phyloP scores from a whole-genome alignment of 2,113 vertebrate genomes.

The Xiphophorus couchianus region DNA sequence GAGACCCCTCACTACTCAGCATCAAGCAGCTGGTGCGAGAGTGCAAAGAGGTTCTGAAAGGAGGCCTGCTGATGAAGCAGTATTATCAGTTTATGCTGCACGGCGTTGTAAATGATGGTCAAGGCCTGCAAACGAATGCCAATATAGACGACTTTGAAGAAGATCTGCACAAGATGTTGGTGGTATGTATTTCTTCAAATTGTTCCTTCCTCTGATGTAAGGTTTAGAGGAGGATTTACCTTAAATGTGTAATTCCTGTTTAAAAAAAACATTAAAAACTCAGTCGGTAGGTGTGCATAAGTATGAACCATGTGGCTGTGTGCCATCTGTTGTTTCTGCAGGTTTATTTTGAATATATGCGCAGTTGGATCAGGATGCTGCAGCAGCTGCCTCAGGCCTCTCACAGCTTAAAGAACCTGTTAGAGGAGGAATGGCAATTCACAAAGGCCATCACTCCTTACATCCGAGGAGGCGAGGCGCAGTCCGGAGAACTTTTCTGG shows the following conservation, averaged over 20 bases:
- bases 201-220: too few species aligned
- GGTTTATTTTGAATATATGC: conserved; percentile 99
- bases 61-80: conserved; percentile 98
- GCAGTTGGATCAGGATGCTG: conserved; percentile 98
- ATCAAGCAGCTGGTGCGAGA: conserved; percentile 98
- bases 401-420: conserved; percentile 97
- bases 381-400: conserved; percentile 98
- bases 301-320: neutral
- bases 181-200: conserved; percentile 81
- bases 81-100: conserved; percentile 98
- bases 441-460: conserved; percentile 99
- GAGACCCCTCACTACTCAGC: conserved; percentile 95
- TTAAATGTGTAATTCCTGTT: neutral
- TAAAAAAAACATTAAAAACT: neutral
- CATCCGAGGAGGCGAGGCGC: conserved; percentile 96
- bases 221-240: neutral
- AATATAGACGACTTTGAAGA: conserved; percentile 98
- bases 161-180: conserved; percentile 97
- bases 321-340: conserved; percentile 56
- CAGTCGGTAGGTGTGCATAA: neutral
- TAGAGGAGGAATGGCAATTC: conserved; percentile 99
- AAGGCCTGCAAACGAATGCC: conserved; percentile 84
- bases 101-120: conserved; percentile 83
- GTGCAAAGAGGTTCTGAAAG: conserved; percentile 97
- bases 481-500: conserved; percentile 98